These are phyloP conservation scores for Myrmophylax atrothorax DNA, from an alignment of 2,113 vertebrate species.

Conservation along the genomic window DNA sequence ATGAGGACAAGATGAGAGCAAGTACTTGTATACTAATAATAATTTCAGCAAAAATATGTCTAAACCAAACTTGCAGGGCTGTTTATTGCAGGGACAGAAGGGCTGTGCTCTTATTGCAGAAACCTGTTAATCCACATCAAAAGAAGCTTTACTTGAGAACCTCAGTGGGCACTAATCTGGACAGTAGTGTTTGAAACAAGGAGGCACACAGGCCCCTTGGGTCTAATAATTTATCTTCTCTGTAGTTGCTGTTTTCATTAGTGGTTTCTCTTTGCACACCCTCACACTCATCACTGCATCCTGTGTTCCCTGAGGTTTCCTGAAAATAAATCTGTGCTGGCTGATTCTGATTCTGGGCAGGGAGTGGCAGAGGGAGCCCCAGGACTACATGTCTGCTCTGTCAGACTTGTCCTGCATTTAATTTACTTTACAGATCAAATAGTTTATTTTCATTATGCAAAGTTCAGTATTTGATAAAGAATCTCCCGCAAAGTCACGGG, in stretches of 20 bases:
- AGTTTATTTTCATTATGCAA: neutral
- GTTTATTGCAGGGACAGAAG: neutral
- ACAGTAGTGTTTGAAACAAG: neutral
- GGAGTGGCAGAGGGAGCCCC: neutral
- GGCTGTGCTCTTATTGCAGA: neutral
- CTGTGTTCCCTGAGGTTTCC: neutral
- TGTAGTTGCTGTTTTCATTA: neutral
- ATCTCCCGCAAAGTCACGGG: neutral
- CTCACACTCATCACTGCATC: neutral
- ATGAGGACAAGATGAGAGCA: neutral
- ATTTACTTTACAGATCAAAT: neutral
- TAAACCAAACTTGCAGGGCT: neutral
- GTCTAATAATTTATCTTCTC: neutral
- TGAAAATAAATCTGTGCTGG: neutral
- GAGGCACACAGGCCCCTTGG: neutral
- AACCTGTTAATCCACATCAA: neutral
- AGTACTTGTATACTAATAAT: neutral
- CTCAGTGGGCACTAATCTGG: neutral
- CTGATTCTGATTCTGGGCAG: neutral
- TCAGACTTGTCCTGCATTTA: neutral
- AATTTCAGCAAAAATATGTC: neutral
- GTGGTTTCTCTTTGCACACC: neutral
- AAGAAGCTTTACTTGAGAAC: neutral
- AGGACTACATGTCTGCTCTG: neutral
- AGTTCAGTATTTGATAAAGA: neutral